Evolutionary conservation across 2,113 vertebrate species (phyloP).

Genomic region (Pholis gunnellus): DNA sequence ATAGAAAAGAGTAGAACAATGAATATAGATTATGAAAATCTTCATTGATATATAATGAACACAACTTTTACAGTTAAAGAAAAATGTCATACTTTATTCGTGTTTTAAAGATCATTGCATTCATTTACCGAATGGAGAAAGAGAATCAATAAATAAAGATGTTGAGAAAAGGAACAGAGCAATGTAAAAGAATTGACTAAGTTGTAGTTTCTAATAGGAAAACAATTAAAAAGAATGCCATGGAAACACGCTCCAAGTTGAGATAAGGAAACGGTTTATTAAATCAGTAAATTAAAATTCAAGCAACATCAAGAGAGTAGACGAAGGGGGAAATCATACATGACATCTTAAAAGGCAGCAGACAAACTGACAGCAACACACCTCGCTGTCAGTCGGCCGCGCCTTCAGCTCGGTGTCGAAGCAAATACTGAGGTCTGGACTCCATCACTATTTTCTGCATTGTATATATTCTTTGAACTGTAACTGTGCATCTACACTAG

Average conservation of each 20-base stretch:
- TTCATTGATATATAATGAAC: background rate
- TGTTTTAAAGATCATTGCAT: background rate
- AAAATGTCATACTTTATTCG: background rate
- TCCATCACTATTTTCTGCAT: background rate
- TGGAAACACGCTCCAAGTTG: background rate
- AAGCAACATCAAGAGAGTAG: background rate
- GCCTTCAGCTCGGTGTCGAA: background rate
- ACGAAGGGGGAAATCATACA: background rate
- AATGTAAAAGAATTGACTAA: background rate
- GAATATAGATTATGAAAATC: background rate
- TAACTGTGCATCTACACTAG: background rate
- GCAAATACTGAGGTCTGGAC: background rate
- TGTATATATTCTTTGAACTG: background rate
- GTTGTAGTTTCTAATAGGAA: background rate
- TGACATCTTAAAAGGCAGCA: background rate
- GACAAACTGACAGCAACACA: background rate
- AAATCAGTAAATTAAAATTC: background rate
- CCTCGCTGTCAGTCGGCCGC: background rate
- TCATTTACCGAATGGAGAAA: background rate
- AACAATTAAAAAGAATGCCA: background rate
- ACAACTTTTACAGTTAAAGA: too few relatives aligned
- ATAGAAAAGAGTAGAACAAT: constrained; percentile 3
- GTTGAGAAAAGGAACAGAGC: background rate
- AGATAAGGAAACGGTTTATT: background rate
- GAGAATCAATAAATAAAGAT: background rate